Evolutionary conservation across 2,113 vertebrate species (phyloP), one percentile per base, ranked within the genome.

Genomic region (Castor canadensis): DNA sequence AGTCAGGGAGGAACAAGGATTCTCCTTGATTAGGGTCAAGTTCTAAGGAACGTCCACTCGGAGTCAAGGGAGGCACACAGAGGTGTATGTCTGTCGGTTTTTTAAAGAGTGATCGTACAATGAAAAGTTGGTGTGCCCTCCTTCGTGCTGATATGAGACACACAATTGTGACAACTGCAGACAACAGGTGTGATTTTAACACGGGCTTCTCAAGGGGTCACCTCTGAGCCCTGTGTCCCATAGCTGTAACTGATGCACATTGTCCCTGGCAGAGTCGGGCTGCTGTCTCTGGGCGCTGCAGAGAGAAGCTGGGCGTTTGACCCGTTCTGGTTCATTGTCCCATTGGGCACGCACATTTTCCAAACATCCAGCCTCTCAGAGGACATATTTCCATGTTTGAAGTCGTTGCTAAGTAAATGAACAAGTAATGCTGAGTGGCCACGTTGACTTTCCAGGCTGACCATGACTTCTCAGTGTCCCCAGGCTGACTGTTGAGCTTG

Each of bases 1-100:
- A 35, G n/a, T 80, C 52, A 38, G 38, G 54, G 38, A n/a, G 35
- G 10, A 19, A 10, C 0, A 16, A 52, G 54, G 28, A 11, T 15
- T 13, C 38, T 13, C 71, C 38, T 35, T 9, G 6, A 54, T 24
- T 1, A 5, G 69, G 24, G 26, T 5, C 56, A 16, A 16, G 54
- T 5, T 38, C 1, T 0, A 4, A 43, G 22, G 35, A 45, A 8
- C 0, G 2, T 9, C 4, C 5, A 11, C 22, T 4, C 13, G 71
- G n/a, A 54, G 35, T 28, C 35, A 0, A 9, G 35, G 1, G 32
- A 81, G 49, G 54, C 3, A 1, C 40, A 1, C 54, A 7, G 32
- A 64, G 30, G 11, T 30, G 16, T 8, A 22, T 11, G 5, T 5
- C 0, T 32, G 30, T 30, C 5, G 3, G 64, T 9, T 26, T 8